Base-by-base conservation (phyloP, 1,140 invertebrate genomes). In the Drosophila miranda region DNA sequence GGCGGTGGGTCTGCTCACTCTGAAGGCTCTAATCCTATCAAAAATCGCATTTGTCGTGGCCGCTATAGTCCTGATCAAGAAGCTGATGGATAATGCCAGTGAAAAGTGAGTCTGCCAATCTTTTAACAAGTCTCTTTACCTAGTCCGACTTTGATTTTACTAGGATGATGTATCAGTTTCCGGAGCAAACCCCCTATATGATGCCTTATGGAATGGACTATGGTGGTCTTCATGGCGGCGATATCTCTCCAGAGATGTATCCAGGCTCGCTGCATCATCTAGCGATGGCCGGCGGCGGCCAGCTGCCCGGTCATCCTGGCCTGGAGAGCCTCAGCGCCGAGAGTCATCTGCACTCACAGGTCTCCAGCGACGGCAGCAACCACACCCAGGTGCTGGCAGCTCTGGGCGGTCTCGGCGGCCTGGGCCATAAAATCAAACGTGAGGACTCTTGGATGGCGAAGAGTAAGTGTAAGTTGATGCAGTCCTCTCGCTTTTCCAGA, bases 11-110 rank as follows among this genome's bases (percentile, higher is more conserved):
- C 71, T 93, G 1, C 89, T 95, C 0, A 93, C 93, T 0, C 69
- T 95, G 2, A 94, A 95, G 81, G 93, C 94, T 0, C 91, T 94
- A 59, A 78, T 93, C 14, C 91, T 94, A 2, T 94, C 93, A 26
- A 95, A 94, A 80, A 80, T 94, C 58, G 94, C 94, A 0, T 90
- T 94, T 1, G 61, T 94, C 9, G 91, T 94, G 7, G 93, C 94
- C 0, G 86, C 92, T 7, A 91, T 92, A 50, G 92, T 94, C 79
- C 91, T 93, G 6, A 78, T 93, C 21, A 93, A 93, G 81, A 94
- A 93, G 69, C 82, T 94, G 11, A 93, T 93, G 83, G 92, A 93
- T 42, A 90, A 89, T 26, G 90, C 84, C 13, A 82, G 72, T 19
- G 87, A 90, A 66, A 90, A 90, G 89, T 90, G 44, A 76, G 81